A percentile compares a stretch with the other conserved stretches of the same genome.
Conservation (phyloP, 2,888 invertebrate genomes). For the Ernsta delagoae region DNA sequence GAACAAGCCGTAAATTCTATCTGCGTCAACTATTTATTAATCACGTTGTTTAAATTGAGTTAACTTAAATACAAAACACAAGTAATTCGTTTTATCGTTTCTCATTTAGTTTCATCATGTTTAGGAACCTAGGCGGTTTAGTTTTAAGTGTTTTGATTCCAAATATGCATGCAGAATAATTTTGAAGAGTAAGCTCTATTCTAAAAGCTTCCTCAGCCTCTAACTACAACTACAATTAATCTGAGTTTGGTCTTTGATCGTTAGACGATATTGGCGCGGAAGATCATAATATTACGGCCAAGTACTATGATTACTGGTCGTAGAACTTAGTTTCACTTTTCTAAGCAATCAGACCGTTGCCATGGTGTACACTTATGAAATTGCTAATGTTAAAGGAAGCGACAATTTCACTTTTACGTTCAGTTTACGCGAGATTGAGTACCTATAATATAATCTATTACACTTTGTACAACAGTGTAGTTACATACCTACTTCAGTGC, state of each 20-base stretch:
- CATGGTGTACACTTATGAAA: conserved; percentile 51
- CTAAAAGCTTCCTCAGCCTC: too few relatives aligned
- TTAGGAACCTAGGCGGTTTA: too few relatives aligned
- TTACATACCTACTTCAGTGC: too few relatives aligned
- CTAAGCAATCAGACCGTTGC: conserved; percentile 67
- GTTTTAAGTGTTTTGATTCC: too few relatives aligned
- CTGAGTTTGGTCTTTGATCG: not conserved
- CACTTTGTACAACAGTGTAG: too few relatives aligned
- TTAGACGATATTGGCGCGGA: conserved; percentile 14
- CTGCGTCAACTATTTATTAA: conserved; percentile 33
- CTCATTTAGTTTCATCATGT: too few relatives aligned
- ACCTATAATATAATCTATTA: too few relatives aligned
- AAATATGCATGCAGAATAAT: too few relatives aligned
- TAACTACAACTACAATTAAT: not conserved
- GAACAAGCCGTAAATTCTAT: conserved; percentile 33
- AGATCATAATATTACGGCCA: not conserved
- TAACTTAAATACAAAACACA: not conserved
- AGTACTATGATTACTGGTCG: conserved; percentile 47
- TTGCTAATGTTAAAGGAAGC: conserved; percentile 30
- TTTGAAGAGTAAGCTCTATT: too few relatives aligned
- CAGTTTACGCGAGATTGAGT: conserved; percentile 3
- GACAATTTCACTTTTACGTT: conserved; percentile 60
- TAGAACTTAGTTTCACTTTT: conserved; percentile 68
- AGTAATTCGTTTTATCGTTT: too few relatives aligned
- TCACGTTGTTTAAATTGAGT: conserved; percentile 21